Evolutionary conservation across 2,888 invertebrate genomes (phyloP).

Genomic region (Brachyopa scutellaris): DNA sequence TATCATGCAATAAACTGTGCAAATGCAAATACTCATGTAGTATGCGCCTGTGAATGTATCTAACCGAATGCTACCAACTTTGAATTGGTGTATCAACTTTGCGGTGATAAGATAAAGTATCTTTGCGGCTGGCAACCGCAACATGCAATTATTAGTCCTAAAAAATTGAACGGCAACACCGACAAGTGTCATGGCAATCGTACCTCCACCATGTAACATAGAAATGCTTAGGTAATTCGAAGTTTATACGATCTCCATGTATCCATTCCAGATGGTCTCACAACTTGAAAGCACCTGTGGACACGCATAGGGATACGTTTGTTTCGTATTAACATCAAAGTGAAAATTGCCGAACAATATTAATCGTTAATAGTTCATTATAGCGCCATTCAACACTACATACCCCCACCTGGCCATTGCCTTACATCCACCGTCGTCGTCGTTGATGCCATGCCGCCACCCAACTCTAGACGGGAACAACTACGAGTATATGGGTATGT

Average conservation of each 20-base stretch:
- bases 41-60: conserved; percentile 24
- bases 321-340: conserved; percentile 75
- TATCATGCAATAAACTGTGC: conserved; percentile 11
- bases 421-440: conserved; percentile 50
- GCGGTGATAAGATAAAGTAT: conserved; percentile 42
- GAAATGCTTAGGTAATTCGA: not conserved
- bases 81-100: conserved; percentile 56
- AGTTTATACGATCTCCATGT: not conserved
- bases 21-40: not conserved
- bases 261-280: not conserved
- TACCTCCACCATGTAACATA: not conserved
- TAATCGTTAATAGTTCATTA: conserved; percentile 75
- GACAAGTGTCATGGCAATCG: conserved; percentile 23
- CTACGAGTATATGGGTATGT: not conserved
- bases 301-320: not conserved
- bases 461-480: conserved; percentile 14
- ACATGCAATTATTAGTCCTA: conserved; percentile 42
- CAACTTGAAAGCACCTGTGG: not conserved
- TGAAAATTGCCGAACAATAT: conserved; percentile 75
- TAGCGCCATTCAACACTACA: conserved; percentile 58
- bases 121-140: conserved; percentile 38
- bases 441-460: conserved; percentile 27
- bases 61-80: conserved; percentile 25
- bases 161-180: conserved; percentile 12
- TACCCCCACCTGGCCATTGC: conserved; percentile 28